Evolutionary conservation across 2,113 vertebrate genomes (phyloP), one percentile per base, ranked within the genome.

Genomic region (Marmota flaviventris): DNA sequence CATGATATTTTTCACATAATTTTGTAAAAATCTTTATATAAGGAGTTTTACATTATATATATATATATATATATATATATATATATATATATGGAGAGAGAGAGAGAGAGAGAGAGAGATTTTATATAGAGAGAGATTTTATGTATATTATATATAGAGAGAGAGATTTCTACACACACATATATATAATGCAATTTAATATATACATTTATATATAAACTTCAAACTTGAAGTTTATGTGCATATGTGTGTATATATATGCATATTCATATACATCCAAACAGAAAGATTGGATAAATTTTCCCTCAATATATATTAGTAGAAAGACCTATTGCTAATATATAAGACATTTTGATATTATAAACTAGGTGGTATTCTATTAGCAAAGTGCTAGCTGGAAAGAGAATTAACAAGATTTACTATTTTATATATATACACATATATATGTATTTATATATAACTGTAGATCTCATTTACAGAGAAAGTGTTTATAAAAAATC

Each of bases 271-370:
- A 51, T 58, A 34, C 6, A n/a, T 65, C 11, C 32, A 72, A 65
- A 45, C 34, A n/a, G 27, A 82, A 58, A 91, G n/a, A 5, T 53
- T 58, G 13, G 22, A 42, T 37, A 65, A 22, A 24, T 17, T 92
- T 88, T 93, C 84, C 8, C 12, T 91, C 32, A 91, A 16, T 20
- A 75, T 63, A 3, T 11, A 58, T 82, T 27, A 37, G 29, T 51
- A 83, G 29, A 45, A 92, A 97, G 70, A 11, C 27, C 39, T 45
- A 42, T 39, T 42, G 70, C 25, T 84, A 53, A 85, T 1, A 81
- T 42, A 22, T 93, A 93, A 81, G 27, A 20, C 86, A 92, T 86
- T 92, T 73, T 93, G 39, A 51, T 70, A 76, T 77, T 81, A 67
- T 89, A 93, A 89, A 12, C 3, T 53, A 82, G 10, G 16, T 22